A percentile compares a stretch with the other conserved stretches of the same genome.
Evolutionary conservation across 2,888 invertebrate species (phyloP).

Genomic region (Protula sp.): DNA sequence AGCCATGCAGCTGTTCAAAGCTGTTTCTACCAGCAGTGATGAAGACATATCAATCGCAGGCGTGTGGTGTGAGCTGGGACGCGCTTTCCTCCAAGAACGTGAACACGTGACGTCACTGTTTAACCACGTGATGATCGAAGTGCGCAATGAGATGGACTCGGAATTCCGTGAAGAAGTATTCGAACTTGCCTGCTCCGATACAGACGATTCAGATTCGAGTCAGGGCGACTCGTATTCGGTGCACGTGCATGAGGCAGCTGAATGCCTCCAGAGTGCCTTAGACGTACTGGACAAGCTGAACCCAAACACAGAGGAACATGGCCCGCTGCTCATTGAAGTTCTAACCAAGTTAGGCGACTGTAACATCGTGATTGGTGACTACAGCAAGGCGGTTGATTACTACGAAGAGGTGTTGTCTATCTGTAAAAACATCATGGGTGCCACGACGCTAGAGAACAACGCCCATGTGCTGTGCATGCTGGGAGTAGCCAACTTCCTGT

Average conservation of each 20-base stretch:
- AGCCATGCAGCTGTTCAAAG: conserved; percentile 27
- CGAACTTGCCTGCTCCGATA: neutral
- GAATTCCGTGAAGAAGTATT: neutral
- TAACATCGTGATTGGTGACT: conserved; percentile 45
- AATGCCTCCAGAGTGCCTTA: conserved; percentile 44
- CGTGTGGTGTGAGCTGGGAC: conserved; percentile 44
- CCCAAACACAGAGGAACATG: conserved; percentile 24
- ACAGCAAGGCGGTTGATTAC: conserved; percentile 40
- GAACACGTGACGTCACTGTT: conserved; percentile 40
- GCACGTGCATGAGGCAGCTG: conserved; percentile 43
- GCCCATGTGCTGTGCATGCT: conserved; percentile 50
- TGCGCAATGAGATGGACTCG: conserved; percentile 14
- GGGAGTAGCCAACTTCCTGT: conserved; percentile 47
- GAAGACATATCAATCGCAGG: conserved; percentile 32
- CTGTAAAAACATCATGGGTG: conserved; percentile 20
- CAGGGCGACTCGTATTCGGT: conserved; percentile 26
- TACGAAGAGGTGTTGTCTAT: conserved; percentile 10
- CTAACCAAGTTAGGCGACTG: conserved; percentile 41
- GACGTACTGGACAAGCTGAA: conserved; percentile 33
- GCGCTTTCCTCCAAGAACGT: conserved; percentile 41
- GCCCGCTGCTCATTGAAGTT: neutral
- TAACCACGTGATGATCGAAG: conserved; percentile 36
- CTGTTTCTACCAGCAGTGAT: conserved; percentile 34
- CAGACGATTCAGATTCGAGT: conserved; percentile 9
- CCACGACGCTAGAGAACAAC: conserved; percentile 39